Evolutionary conservation across 2,888 invertebrate species (phyloP).

Genomic region (Euplexia lucipara): DNA sequence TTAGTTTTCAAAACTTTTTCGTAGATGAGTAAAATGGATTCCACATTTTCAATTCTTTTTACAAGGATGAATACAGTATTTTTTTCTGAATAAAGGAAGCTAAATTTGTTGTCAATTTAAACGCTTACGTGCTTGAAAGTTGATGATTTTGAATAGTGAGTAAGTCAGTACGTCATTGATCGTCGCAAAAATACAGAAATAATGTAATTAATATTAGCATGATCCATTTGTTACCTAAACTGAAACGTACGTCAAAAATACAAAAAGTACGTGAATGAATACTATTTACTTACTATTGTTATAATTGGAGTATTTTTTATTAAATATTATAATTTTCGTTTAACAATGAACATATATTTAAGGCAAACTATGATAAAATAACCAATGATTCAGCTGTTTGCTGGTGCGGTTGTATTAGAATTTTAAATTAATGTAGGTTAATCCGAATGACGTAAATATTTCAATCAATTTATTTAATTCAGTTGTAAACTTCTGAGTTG

Average conservation of each 20-base stretch:
- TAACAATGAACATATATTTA: not conserved
- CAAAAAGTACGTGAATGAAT: no score
- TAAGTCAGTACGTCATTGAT: slow-evolving; percentile 13
- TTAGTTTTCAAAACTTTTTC: no score
- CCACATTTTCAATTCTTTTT: no score
- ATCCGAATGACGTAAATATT: slow-evolving; percentile 26
- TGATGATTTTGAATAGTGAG: not conserved
- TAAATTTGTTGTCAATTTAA: not conserved
- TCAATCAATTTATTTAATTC: slow-evolving; percentile 14
- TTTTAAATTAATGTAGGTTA: slow-evolving; percentile 39
- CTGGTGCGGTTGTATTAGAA: slow-evolving; percentile 25
- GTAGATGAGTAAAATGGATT: no score
- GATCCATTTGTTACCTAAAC: no score
- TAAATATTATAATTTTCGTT: not conserved
- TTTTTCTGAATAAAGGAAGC: no score
- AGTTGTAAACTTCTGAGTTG: slow-evolving; percentile 3
- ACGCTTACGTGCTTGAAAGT: not conserved
- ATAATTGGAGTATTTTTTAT: not conserved
- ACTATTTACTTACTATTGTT: not conserved
- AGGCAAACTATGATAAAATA: slow-evolving; percentile 9
- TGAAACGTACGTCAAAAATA: no score
- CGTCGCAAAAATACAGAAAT: not conserved
- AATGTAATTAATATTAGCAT: not conserved
- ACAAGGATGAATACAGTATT: not conserved
- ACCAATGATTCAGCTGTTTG: slow-evolving; percentile 48